A percentile compares a stretch with the other conserved stretches of the same genome.
phyloP scores from a whole-genome alignment of 2,797 vertebrate species.

The Hemitrygon akajei region DNA sequence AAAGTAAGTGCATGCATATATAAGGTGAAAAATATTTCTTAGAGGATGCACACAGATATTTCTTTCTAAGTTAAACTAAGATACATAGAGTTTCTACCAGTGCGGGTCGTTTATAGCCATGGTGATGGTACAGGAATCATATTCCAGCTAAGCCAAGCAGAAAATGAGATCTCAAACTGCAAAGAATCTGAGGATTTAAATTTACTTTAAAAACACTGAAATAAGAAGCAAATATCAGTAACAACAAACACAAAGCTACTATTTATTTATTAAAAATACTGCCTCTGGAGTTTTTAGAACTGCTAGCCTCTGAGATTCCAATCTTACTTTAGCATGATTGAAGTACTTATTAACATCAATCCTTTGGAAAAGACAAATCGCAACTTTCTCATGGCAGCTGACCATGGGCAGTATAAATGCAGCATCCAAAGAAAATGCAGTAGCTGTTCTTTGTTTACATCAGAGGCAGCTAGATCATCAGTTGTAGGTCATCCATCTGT shows the following conservation, averaged over 20 bases:
- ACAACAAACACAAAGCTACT: not conserved
- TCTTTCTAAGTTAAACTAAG: not conserved
- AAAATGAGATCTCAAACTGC: not conserved
- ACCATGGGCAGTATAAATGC: not conserved
- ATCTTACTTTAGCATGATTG: not conserved
- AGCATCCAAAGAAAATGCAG: not conserved
- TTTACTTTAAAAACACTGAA: not conserved
- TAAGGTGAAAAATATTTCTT: not conserved
- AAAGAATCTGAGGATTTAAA: not conserved
- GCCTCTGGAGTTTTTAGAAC: not conserved
- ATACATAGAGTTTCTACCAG: not conserved
- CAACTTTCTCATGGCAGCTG: not conserved
- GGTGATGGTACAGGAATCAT: not conserved
- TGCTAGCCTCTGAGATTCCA: not conserved
- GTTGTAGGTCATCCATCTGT: no score
- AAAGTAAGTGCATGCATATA: not conserved
- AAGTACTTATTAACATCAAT: not conserved
- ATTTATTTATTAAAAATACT: no score
- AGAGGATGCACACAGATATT: not conserved
- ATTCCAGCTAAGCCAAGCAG: not conserved
- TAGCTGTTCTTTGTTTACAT: no score
- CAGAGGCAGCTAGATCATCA: no score
- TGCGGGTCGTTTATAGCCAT: not conserved
- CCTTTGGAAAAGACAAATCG: not conserved
- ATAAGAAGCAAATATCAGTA: not conserved